phyloP scores from a whole-genome alignment of 2,888 invertebrate genomes.

The Hemistola chrysoprasaria region DNA sequence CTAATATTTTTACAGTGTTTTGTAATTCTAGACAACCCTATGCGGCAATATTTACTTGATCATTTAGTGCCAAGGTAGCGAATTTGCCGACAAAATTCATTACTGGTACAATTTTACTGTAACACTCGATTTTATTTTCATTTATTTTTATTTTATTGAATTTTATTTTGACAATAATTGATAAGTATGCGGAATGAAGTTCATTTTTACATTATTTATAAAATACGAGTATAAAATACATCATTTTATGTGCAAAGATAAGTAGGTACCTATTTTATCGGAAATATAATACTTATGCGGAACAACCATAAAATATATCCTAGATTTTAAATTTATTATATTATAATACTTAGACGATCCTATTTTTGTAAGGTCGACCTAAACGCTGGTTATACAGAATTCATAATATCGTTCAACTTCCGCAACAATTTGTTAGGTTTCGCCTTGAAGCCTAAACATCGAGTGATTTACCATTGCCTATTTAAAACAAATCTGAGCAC shows the following conservation, averaged over 20 bases:
- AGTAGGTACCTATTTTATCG: too few species aligned
- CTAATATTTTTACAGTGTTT: constrained; percentile 6
- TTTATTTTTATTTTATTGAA: too few species aligned
- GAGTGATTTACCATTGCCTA: constrained; percentile 36
- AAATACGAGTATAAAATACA: too few species aligned
- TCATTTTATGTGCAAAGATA: too few species aligned
- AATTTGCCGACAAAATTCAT: too few species aligned
- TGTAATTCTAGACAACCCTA: constrained; percentile 38
- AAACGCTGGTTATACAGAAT: constrained; percentile 45
- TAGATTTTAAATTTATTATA: constrained; percentile 14
- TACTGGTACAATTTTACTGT: constrained; percentile 30
- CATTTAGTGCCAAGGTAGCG: constrained; percentile 32
- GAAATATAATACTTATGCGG: constrained; percentile 14
- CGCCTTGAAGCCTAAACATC: constrained; percentile 41
- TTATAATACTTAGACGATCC: constrained; percentile 29
- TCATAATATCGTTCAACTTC: constrained; percentile 49
- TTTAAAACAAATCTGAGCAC: constrained; percentile 36
- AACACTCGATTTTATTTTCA: neutral
- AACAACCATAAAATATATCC: constrained; percentile 26
- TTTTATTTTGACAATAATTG: too few species aligned
- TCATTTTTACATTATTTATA: too few species aligned
- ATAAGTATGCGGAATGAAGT: too few species aligned
- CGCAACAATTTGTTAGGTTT: constrained; percentile 47
- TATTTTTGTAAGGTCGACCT: constrained; percentile 42
- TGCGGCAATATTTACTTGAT: constrained; percentile 43